Conservation (phyloP, 2,888 invertebrate species). For the Mimachlamys varia region DNA sequence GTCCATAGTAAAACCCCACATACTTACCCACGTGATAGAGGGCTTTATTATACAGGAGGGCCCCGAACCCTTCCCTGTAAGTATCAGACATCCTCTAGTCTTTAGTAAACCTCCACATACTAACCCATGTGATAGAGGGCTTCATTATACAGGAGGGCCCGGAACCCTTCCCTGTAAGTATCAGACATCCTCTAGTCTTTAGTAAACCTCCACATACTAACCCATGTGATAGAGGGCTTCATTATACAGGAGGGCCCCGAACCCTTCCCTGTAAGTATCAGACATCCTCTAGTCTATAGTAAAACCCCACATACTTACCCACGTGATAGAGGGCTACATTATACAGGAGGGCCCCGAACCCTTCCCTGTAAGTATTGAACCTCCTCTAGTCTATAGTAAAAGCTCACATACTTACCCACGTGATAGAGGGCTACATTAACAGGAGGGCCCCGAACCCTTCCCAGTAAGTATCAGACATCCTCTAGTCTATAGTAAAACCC, state of each 20-base stretch:
- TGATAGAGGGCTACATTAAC: slow-evolving; percentile 97
- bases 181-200: slow-evolving; percentile 83
- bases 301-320: slow-evolving; percentile 96
- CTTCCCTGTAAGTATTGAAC: slow-evolving; percentile 79
- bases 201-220: slow-evolving; percentile 97
- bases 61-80: slow-evolving; percentile 82
- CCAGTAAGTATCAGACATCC: slow-evolving; percentile 74
- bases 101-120: slow-evolving; percentile 96
- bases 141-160: slow-evolving; percentile 96
- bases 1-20: slow-evolving; percentile 97
- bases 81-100: slow-evolving; percentile 77
- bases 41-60: slow-evolving; percentile 98
- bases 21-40: slow-evolving; percentile 97
- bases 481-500: slow-evolving; percentile 94
- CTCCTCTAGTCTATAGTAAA: slow-evolving; percentile 90
- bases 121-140: slow-evolving; percentile 98
- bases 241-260: slow-evolving; percentile 94
- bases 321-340: slow-evolving; percentile 97
- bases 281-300: slow-evolving; percentile 87
- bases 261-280: slow-evolving; percentile 81
- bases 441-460: slow-evolving; percentile 88
- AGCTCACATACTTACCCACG: slow-evolving; percentile 96
- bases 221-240: slow-evolving; percentile 98
- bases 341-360: slow-evolving; percentile 91
- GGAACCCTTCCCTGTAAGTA: slow-evolving; percentile 82